phyloP scores from a whole-genome alignment of 2,797 vertebrate genomes.

The Hirundo rustica region DNA sequence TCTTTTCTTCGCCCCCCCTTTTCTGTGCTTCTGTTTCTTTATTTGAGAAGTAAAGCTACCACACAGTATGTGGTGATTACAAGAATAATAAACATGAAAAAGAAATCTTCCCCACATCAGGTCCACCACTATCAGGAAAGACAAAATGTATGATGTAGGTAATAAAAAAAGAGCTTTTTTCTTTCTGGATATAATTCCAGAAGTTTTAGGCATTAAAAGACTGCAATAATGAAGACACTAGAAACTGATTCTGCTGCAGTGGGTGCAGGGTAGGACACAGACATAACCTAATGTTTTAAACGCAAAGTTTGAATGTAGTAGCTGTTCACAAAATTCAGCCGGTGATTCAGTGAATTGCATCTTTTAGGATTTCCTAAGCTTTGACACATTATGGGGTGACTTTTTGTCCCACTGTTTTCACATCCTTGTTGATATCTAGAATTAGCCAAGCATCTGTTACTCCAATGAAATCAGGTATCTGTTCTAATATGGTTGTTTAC shows the following conservation, averaged over 20 bases:
- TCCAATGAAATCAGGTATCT: constrained; percentile 53
- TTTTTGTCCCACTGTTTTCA: constrained; percentile 70
- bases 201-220: not conserved
- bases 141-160: not conserved
- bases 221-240: not conserved
- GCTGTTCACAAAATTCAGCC: constrained; percentile 53
- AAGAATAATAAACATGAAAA: not conserved
- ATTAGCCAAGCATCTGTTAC: constrained; percentile 72
- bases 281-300: constrained; percentile 37
- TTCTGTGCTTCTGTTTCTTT: not conserved
- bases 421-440: constrained; percentile 66
- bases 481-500: constrained; percentile 52
- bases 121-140: not conserved
- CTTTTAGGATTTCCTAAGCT: constrained; percentile 56
- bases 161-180: not conserved
- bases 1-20: not conserved
- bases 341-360: constrained; percentile 46
- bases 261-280: not conserved
- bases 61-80: not conserved
- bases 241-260: not conserved
- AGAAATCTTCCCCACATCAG: not conserved
- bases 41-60: not conserved
- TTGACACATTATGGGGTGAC: constrained; percentile 57
- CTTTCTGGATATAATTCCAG: not conserved
- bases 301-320: constrained; percentile 51